Evolutionary conservation across 2,888 invertebrate genomes (phyloP).

Genomic region (Xanthia togata): DNA sequence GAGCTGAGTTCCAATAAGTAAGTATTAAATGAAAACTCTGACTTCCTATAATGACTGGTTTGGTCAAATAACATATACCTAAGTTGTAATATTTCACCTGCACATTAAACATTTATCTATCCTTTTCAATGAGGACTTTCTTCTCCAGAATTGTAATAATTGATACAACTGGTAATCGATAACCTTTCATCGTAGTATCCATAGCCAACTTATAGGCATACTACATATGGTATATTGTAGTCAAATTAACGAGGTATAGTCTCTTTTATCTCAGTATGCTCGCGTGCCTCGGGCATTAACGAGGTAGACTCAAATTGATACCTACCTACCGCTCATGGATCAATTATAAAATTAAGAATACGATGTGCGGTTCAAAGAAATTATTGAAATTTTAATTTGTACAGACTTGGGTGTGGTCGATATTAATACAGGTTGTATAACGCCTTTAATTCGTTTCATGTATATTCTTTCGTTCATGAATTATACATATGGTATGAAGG

Average conservation of each 20-base stretch:
- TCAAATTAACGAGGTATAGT: constrained; percentile 68
- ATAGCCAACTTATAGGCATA: constrained; percentile 22
- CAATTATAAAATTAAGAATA: constrained; percentile 48
- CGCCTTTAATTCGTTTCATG: background rate
- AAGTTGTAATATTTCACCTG: background rate
- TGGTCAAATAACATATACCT: background rate
- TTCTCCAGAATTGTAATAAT: background rate
- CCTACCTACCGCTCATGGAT: constrained; percentile 38
- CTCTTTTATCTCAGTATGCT: constrained; percentile 71
- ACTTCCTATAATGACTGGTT: background rate
- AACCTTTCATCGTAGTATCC: background rate
- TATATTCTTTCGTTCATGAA: background rate
- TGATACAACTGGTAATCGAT: background rate
- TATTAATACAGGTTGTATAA: background rate
- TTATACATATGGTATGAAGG: background rate
- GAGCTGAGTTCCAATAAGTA: background rate
- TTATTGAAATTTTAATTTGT: constrained; percentile 33
- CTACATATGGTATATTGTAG: constrained; percentile 59
- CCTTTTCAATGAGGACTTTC: background rate
- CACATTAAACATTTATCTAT: background rate
- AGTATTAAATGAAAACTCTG: background rate
- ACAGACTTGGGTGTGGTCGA: background rate
- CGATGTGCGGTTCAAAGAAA: constrained; percentile 12
- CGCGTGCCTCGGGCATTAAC: constrained; percentile 67
- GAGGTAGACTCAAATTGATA: constrained; percentile 68